A percentile compares a stretch with the other conserved stretches of the same genome.
Conservation (phyloP, 2,797 vertebrate species). For the Notolabrus celidotus region DNA sequence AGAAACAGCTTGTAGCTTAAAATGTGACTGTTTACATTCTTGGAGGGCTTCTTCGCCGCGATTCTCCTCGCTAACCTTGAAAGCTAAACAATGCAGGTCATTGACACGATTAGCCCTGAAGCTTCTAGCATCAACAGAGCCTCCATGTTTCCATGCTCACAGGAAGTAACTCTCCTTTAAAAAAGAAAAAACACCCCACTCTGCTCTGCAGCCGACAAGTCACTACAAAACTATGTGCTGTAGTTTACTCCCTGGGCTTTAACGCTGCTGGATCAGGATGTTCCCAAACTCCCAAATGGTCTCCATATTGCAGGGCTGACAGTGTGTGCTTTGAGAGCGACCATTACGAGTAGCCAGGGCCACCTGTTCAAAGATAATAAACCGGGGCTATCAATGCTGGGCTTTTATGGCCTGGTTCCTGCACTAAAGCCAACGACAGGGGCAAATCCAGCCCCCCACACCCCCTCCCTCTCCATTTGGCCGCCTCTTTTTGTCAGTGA, state of each 20-base stretch:
- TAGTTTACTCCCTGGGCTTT: constrained; percentile 68
- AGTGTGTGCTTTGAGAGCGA: constrained; percentile 52
- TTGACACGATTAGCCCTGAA: constrained; percentile 72
- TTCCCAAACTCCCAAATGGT: constrained; percentile 77
- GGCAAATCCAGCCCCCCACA: constrained; percentile 57
- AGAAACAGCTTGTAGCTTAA: constrained; percentile 64
- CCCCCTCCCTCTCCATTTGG: constrained; percentile 57
- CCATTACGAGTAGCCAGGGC: constrained; percentile 68
- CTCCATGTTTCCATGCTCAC: constrained; percentile 60
- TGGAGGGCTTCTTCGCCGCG: constrained; percentile 60
- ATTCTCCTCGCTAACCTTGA: constrained; percentile 73
- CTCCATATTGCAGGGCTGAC: constrained; percentile 51
- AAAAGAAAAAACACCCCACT: constrained; percentile 6
- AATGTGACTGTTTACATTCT: constrained; percentile 78
- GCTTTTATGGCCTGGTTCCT: constrained; percentile 83
- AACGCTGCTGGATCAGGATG: constrained; percentile 64
- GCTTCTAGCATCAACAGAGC: constrained; percentile 66
- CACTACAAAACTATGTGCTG: constrained; percentile 71
- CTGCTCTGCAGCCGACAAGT: constrained; percentile 57
- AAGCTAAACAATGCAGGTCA: constrained; percentile 77
- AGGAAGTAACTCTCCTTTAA: constrained; percentile 65
- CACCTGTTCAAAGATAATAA: constrained; percentile 88
- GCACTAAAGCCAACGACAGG: constrained; percentile 77
- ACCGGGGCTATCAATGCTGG: constrained; percentile 76
- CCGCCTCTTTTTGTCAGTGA: constrained; percentile 71